phyloP scores from a whole-genome alignment of 35 echinoderm and acorn worm species.

The Amphiura filiformis region DNA sequence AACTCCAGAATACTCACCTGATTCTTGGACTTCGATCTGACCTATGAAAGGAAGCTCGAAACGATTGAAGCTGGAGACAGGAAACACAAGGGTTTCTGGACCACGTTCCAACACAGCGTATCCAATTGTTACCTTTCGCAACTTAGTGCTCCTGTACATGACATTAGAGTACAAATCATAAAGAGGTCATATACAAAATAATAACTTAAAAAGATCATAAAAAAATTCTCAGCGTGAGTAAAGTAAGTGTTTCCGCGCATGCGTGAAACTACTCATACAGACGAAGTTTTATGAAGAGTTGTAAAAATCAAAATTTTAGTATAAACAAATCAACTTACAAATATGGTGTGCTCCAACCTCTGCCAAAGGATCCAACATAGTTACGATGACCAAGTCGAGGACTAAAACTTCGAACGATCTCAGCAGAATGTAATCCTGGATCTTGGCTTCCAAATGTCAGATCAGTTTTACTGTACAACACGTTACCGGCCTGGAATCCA shows the following conservation, averaged over 20 bases:
- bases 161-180: too few relatives aligned
- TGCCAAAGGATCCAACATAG: constrained; percentile 8
- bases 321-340: too few relatives aligned
- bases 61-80: neutral
- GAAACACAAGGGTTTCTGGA: neutral
- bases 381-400: constrained; percentile 4
- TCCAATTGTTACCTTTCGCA: neutral
- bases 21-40: neutral
- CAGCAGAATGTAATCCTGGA: neutral
- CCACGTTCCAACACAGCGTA: neutral
- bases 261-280: too few relatives aligned
- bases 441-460: neutral
- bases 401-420: neutral
- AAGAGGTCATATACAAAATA: too few relatives aligned
- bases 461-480: neutral
- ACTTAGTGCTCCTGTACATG: neutral
- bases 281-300: too few relatives aligned
- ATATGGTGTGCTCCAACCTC: constrained; percentile 20
- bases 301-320: too few relatives aligned
- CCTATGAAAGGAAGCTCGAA: neutral
- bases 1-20: neutral
- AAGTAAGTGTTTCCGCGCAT: too few relatives aligned
- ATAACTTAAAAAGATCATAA: too few relatives aligned
- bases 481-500: neutral
- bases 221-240: too few relatives aligned